Conservation (phyloP, 2,888 invertebrate species). For the Cosmopolites sordidus region DNA sequence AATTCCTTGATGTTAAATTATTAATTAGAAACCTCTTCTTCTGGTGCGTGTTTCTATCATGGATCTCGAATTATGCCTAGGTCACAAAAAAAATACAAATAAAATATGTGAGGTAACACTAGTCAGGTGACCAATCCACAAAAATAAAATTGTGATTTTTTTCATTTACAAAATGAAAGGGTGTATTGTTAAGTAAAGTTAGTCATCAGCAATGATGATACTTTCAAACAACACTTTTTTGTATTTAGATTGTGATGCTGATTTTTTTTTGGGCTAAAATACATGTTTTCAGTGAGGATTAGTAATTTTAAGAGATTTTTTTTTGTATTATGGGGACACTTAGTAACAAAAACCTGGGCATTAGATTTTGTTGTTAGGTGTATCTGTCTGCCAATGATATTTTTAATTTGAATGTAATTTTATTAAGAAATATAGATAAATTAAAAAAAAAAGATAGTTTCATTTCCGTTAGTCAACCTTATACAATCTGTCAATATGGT, state of each 20-base stretch:
- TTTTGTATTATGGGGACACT: conserved; percentile 8
- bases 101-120: neutral
- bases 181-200: neutral
- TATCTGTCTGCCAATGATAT: conserved; percentile 15
- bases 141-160: neutral
- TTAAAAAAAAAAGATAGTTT: neutral
- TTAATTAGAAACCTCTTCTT: neutral
- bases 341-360: conserved; percentile 17
- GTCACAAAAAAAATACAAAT: neutral
- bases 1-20: too few species aligned
- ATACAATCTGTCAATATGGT: too few species aligned
- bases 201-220: neutral
- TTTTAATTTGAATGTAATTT: conserved; percentile 11
- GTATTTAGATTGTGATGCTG: conserved; percentile 6
- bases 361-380: conserved; percentile 21
- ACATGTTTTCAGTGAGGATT: too few species aligned
- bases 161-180: neutral
- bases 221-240: neutral
- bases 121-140: neutral
- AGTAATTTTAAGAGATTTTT: conserved; percentile 11
- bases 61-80: neutral
- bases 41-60: neutral
- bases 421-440: conserved; percentile 15
- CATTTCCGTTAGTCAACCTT: too few species aligned
- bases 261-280: conserved; percentile 7